Percentiles rank a stretch among this genome's conserved stretches.
Conservation (phyloP, 2,797 vertebrate genomes). For the Pseudochaenichthys georgianus region DNA sequence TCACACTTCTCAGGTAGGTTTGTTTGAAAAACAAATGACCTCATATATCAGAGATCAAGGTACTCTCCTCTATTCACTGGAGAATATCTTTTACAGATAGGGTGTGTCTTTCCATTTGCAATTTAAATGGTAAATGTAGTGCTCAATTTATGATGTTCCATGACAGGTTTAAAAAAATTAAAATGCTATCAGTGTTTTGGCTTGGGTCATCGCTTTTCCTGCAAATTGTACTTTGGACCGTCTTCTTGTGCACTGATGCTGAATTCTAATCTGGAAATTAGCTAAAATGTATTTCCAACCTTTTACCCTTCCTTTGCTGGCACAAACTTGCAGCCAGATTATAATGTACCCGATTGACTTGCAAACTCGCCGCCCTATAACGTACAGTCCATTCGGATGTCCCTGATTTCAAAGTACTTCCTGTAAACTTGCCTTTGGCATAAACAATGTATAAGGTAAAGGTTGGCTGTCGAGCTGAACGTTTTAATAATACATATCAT, state of each 20-base stretch:
- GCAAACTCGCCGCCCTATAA: constrained; percentile 14
- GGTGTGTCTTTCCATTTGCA: background rate
- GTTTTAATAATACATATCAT: constrained; percentile 46
- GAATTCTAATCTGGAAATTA: constrained; percentile 59
- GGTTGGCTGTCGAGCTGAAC: constrained; percentile 16
- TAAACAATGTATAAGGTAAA: constrained; percentile 6
- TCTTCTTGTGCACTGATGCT: constrained; percentile 11
- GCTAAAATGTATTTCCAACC: constrained; percentile 40
- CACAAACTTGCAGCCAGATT: constrained; percentile 37
- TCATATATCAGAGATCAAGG: constrained; percentile 12
- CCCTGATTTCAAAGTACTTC: background rate
- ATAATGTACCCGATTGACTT: constrained; percentile 31
- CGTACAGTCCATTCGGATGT: background rate
- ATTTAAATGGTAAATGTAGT: constrained; percentile 38
- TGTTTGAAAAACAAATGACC: background rate
- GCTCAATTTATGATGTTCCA: constrained; percentile 12
- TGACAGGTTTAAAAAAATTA: background rate
- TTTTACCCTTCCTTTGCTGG: constrained; percentile 50
- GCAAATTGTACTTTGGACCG: constrained; percentile 33
- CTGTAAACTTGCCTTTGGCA: background rate
- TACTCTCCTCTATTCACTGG: background rate
- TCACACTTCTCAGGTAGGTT: background rate
- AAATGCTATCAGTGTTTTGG: constrained; percentile 39
- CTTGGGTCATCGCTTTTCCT: constrained; percentile 11
- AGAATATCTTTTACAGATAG: constrained; percentile 16